A percentile compares a stretch with the other conserved stretches of the same genome.
Conservation (phyloP, 2,797 vertebrate species). For the Australoheros facetus region DNA sequence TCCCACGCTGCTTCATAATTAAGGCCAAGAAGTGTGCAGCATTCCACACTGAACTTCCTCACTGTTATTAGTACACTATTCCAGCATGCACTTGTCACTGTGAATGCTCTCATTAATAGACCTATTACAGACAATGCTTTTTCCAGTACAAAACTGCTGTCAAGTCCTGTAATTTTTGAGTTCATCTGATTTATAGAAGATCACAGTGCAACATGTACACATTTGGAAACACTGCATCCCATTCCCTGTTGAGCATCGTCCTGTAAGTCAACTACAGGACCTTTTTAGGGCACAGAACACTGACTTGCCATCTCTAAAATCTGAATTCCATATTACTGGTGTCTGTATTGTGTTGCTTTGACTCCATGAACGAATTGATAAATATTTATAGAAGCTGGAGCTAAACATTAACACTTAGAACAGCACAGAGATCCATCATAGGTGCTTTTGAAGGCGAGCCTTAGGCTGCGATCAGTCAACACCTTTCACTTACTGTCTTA, state of each 20-base stretch:
- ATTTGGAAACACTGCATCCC: not conserved
- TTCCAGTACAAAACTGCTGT: not conserved
- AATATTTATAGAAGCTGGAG: constrained; percentile 79
- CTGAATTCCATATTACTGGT: constrained; percentile 36
- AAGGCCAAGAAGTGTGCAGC: not conserved
- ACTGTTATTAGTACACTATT: not conserved
- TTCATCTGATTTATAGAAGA: not conserved
- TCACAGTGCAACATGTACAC: not conserved
- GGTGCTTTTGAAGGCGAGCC: constrained; percentile 53
- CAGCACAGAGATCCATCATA: constrained; percentile 69
- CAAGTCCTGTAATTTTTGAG: not conserved
- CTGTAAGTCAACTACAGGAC: constrained; percentile 30
- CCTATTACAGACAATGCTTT: not conserved
- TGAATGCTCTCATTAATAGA: not conserved
- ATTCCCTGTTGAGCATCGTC: not conserved
- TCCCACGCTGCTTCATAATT: not conserved
- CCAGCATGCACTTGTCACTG: not conserved
- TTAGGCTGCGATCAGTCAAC: constrained; percentile 67
- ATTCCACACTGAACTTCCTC: not conserved
- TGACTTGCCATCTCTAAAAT: constrained; percentile 46
- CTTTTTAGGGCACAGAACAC: constrained; percentile 67
- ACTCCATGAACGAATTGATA: constrained; percentile 65
- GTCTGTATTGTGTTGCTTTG: constrained; percentile 44
- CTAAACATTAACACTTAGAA: constrained; percentile 76
- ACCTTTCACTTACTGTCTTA: constrained; percentile 37